Percentiles rank a stretch among this genome's conserved stretches.
Conservation (phyloP, 2,888 invertebrate genomes). For the Congeria kusceri region DNA sequence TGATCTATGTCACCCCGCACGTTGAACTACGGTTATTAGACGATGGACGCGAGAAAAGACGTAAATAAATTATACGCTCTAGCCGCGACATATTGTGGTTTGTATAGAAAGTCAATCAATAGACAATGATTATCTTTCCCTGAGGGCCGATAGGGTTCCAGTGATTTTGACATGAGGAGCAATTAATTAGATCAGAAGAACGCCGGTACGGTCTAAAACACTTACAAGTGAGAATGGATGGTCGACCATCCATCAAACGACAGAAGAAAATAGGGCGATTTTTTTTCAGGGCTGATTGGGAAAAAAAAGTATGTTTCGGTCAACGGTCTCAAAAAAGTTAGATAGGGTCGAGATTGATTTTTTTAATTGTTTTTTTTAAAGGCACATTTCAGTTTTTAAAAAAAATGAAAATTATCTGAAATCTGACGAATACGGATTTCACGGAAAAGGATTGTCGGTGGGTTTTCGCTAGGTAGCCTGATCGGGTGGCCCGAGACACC, state of each 20-base stretch:
- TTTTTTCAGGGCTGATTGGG: too few relatives aligned
- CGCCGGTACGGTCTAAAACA: constrained; percentile 41
- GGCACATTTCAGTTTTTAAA: too few relatives aligned
- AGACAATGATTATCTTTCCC: constrained; percentile 55
- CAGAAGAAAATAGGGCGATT: constrained; percentile 43
- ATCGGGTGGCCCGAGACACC: too few relatives aligned
- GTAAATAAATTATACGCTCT: constrained; percentile 62
- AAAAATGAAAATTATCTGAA: too few relatives aligned
- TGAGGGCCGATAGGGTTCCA: constrained; percentile 41
- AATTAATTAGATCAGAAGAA: constrained; percentile 51
- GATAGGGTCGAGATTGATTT: too few relatives aligned
- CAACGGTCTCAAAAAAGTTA: too few relatives aligned
- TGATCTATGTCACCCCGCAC: constrained; percentile 50
- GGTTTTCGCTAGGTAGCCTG: too few relatives aligned
- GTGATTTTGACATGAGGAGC: constrained; percentile 60
- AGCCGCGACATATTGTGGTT: constrained; percentile 35
- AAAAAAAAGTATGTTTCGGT: too few relatives aligned
- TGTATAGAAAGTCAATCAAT: constrained; percentile 58
- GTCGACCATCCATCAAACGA: constrained; percentile 60
- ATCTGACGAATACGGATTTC: too few relatives aligned
- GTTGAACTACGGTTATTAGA: constrained; percentile 54
- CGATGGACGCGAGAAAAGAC: constrained; percentile 57
- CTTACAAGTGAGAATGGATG: constrained; percentile 51
- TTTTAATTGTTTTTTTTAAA: too few relatives aligned
- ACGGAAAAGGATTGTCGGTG: too few relatives aligned